Base-by-base conservation (phyloP, 2,888 invertebrate species). In the Tipula confusa region DNA sequence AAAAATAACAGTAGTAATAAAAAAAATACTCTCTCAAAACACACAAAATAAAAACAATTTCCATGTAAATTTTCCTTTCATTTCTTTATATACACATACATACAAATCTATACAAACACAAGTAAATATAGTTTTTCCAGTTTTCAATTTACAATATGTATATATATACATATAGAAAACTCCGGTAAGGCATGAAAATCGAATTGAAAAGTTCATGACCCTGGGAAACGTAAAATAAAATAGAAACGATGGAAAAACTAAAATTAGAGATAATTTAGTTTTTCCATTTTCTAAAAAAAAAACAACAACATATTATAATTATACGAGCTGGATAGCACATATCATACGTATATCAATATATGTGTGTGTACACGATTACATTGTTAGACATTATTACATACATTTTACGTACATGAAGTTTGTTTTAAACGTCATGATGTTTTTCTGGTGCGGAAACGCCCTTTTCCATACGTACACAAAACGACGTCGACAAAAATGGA, bases 181-280 rank as follows among this genome's bases (percentile, higher is more conserved):
- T 80, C 79, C 79, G 79, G 79, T 79, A 80, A 80, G 80, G 80
- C 80, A 80, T 80, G n/a, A 80, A 80, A 80, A 80, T n/a, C 31
- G 80, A 29, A 29, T 29, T 29, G 64, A 24, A 80, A 31, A 80
- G 80, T 80, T 80, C 80, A 80, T 80, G 80, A 80, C 80, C 80
- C 80, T 80, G 80, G 80, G 80, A 80, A 80, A 80, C 7, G 9
- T 64, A 24, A 64, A 64, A 64, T 64, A 64, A 64, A 7, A 64
- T 64, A 64, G 24, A 64, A 9, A 64, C 18, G 64, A 64, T 64
- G 64, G 24, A 64, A 64, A 64, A 64, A 64, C 64, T 64, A 64
- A 64, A 64, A 64, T 64, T 64, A 64, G 64, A 64, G 64, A 64
- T 64, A 64, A 18, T 64, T 64, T 64, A 64, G 24, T 24, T 64